These are phyloP conservation scores for Patiria pectinifera DNA, from an alignment of 53 echinoderm and acorn worm species.

Conservation along the genomic window DNA sequence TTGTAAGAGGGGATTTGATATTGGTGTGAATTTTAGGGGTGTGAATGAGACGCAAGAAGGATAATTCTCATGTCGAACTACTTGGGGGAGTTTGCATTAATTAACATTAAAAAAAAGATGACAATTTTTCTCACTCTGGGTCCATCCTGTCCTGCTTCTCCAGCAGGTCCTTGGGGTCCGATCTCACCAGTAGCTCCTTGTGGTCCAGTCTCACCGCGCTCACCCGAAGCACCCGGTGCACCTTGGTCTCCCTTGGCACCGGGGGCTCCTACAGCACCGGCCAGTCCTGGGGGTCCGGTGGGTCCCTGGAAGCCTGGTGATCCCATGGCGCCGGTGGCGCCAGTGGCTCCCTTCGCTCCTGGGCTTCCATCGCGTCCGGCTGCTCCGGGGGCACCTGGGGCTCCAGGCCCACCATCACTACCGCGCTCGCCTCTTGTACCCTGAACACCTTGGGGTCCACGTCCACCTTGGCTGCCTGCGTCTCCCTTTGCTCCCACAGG, in stretches of 20 bases:
- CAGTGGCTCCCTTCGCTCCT: constrained; percentile 89
- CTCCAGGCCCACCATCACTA: constrained; percentile 81
- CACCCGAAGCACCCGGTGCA: constrained; percentile 82
- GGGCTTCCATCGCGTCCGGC: constrained; percentile 88
- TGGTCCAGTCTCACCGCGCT: constrained; percentile 85
- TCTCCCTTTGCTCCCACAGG: constrained; percentile 82
- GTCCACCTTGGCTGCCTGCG: constrained; percentile 82
- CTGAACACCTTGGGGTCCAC: constrained; percentile 88
- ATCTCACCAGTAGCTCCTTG: constrained; percentile 69
- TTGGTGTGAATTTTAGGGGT: no score
- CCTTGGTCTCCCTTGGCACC: constrained; percentile 88
- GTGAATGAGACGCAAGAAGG: not conserved
- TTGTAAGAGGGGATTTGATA: no score
- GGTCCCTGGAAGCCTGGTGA: constrained; percentile 82
- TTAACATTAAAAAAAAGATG: not conserved
- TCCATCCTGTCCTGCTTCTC: constrained; percentile 69
- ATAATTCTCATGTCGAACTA: not conserved
- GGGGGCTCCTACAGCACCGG: constrained; percentile 79
- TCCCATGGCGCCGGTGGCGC: constrained; percentile 83
- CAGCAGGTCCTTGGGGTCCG: constrained; percentile 75
- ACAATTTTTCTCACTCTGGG: constrained; percentile 45
- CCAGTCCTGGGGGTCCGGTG: constrained; percentile 82
- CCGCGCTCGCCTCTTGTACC: constrained; percentile 95
- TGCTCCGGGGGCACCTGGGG: constrained; percentile 81
- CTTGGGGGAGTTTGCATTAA: not conserved